Conservation (phyloP, 2,888 invertebrate genomes). For the Apodemia zela region DNA sequence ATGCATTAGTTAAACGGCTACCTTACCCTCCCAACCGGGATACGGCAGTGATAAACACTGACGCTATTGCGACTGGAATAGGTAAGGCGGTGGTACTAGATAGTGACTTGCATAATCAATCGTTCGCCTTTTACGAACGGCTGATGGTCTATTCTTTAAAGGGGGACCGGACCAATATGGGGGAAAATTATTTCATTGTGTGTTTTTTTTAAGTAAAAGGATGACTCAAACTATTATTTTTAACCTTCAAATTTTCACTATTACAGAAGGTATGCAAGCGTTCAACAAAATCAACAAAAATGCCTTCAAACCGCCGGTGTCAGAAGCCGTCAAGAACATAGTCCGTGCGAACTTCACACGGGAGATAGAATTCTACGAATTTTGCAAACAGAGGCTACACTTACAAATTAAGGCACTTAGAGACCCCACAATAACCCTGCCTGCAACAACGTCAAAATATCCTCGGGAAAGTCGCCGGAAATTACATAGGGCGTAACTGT, state of each 20-base stretch:
- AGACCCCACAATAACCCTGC: conserved; percentile 62
- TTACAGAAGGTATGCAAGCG: conserved; percentile 86
- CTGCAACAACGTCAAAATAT: conserved; percentile 40
- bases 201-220: no score
- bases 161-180: no score
- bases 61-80: no score
- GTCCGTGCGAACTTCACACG: conserved; percentile 92
- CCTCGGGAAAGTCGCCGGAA: conserved; percentile 18
- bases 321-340: conserved; percentile 91
- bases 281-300: conserved; percentile 91
- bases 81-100: no score
- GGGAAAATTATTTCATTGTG: no score
- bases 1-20: no score
- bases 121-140: no score
- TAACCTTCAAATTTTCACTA: conserved; percentile 14
- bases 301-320: conserved; percentile 92
- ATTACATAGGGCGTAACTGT: not conserved
- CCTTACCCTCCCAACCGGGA: no score
- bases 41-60: no score
- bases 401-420: conserved; percentile 88
- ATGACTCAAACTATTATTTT: no score
- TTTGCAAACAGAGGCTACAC: conserved; percentile 91
- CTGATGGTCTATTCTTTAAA: no score
- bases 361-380: conserved; percentile 95
- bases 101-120: no score